Base-by-base conservation (phyloP, 2,113 vertebrate genomes). In the Saguinus midas region DNA sequence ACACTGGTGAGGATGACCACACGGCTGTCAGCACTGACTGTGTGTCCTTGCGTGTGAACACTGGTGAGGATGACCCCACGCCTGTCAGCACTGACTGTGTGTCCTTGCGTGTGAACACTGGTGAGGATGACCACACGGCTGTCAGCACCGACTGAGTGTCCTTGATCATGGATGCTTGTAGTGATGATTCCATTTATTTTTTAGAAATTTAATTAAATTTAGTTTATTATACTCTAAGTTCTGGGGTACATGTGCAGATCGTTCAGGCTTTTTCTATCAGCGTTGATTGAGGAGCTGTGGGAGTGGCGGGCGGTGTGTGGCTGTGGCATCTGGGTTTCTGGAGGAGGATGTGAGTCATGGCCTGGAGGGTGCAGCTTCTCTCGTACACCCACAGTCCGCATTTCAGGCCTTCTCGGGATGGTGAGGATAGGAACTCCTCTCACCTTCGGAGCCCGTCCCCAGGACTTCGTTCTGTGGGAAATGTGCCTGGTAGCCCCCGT, bases 1-100 rank as follows among this genome's bases (percentile, higher is more conserved):
- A 48, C 5, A 4, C 27, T 50, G 55, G 29, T 29, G 6, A 16
- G 12, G 8, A 6, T 13, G 72, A 61, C 11, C 6, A n/a, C 43
- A 0, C 3, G 20, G 16, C 29, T 61, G 0, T n/a, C 5, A 1
- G 6, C 16, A 23, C 1, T 13, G 70, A 50, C 1, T 4, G 10
- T 25, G 21, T 6, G 35, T 9, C 6, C 18, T 37, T 35, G 52
- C 64, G 37, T 6, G 3, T 35, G 57, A 5, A 27, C 14, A 0
- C 18, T 52, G 55, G 29, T 20, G 25, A 2, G 4, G 1, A 7
- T 1, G 87, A 64, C 17, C 7, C 61, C 35, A 0, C 6, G 5
- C 35, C 20, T n/a, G 0, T n/a, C 3, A 0, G 6, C 17, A 10
- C 1, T 20, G 70, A 50, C 3, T 8, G 10, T 25, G 9, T 10